Evolutionary conservation across 1,140 invertebrate genomes (phyloP).

Genomic region (Drosophila pallidifrons): DNA sequence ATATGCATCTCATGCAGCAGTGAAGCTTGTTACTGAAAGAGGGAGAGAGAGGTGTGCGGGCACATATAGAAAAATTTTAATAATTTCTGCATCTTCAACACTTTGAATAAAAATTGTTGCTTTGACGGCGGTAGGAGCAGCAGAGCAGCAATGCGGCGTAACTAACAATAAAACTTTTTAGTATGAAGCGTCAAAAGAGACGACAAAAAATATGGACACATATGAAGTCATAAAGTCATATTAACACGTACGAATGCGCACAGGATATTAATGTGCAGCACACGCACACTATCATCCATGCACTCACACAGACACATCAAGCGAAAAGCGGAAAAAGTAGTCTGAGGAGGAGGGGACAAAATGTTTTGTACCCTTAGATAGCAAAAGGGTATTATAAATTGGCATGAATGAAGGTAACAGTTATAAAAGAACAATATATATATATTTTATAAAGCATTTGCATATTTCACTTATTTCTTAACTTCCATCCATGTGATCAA

Average conservation of each 20-base stretch:
- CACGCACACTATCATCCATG: constrained; percentile 30
- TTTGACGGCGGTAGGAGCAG: constrained; percentile 59
- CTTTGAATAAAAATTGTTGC: constrained; percentile 82
- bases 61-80: constrained; percentile 71
- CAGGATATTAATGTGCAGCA: constrained; percentile 81
- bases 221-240: constrained; percentile 84
- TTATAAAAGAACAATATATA: neutral
- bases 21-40: neutral
- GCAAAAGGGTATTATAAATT: constrained; percentile 10
- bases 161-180: constrained; percentile 83
- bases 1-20: constrained; percentile 44
- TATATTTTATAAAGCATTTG: neutral
- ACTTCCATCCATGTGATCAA: neutral
- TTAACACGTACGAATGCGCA: constrained; percentile 84
- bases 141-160: constrained; percentile 49
- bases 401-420: neutral
- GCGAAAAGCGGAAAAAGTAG: constrained; percentile 11
- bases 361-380: constrained; percentile 2
- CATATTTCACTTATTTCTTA: neutral
- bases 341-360: neutral
- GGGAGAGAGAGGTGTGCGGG: neutral
- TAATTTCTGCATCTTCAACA: constrained; percentile 81
- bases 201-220: constrained; percentile 81
- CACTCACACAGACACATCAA: constrained; percentile 11
- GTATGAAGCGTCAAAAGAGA: constrained; percentile 70